A percentile compares a stretch with the other conserved stretches of the same genome.
These are phyloP conservation scores for Garrulus glandarius DNA, from an alignment of 2,797 vertebrate genomes.

Conservation along the genomic window DNA sequence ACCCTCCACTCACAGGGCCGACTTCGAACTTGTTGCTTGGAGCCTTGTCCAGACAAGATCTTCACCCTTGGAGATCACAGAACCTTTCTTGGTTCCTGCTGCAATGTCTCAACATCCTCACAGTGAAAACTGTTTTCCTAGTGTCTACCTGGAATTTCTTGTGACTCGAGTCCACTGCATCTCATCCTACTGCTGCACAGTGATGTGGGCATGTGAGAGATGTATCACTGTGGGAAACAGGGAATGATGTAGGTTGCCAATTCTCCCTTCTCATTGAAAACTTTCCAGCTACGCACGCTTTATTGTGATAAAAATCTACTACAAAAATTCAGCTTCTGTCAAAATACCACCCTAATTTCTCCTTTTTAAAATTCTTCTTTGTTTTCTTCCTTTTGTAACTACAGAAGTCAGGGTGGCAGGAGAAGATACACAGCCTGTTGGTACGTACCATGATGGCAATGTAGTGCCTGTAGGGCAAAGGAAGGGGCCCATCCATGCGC, in stretches of 20 bases:
- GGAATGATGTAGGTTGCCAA: neutral
- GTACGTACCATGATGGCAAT: conserved; percentile 83
- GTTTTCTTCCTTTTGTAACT: neutral
- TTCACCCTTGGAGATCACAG: neutral
- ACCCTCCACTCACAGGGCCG: neutral
- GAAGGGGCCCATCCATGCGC: conserved; percentile 84
- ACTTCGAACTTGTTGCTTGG: fast-evolving
- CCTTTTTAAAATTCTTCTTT: neutral
- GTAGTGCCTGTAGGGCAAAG: conserved; percentile 83
- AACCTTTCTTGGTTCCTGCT: neutral
- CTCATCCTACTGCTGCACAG: neutral
- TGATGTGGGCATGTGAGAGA: neutral
- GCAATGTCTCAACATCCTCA: neutral
- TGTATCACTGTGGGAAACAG: neutral
- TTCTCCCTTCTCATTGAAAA: neutral
- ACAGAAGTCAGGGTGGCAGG: neutral
- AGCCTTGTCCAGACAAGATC: neutral
- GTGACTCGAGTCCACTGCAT: neutral
- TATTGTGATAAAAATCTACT: neutral
- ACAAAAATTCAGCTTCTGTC: neutral
- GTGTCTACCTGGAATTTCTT: neutral
- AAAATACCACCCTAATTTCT: neutral
- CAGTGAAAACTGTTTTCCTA: neutral
- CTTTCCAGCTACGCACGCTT: neutral
- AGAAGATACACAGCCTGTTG: neutral